Conservation (phyloP, 2,888 invertebrate species). For the Steinernema hermaphroditum region DNA sequence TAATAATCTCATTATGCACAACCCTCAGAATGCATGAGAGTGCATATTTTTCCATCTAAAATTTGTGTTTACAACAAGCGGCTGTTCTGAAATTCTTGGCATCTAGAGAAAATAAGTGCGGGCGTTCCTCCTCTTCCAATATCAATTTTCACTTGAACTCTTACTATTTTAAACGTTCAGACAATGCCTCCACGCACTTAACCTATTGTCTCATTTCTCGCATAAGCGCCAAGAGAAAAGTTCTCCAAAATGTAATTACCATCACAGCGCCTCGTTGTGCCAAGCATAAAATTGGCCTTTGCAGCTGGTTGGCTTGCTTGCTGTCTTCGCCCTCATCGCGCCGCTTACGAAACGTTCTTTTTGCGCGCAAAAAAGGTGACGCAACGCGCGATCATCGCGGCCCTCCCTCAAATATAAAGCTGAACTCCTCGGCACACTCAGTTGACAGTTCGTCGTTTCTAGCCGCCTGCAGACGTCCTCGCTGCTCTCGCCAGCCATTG, state of each 20-base stretch:
- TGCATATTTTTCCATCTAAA: too few relatives aligned
- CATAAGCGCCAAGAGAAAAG: too few relatives aligned
- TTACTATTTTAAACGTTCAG: too few relatives aligned
- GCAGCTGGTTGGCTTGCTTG: background rate
- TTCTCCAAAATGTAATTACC: conserved; percentile 16
- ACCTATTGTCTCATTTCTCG: too few relatives aligned
- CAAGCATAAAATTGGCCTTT: background rate
- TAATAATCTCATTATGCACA: too few relatives aligned
- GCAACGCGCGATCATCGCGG: conserved; percentile 25
- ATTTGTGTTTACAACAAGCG: too few relatives aligned
- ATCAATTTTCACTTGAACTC: too few relatives aligned
- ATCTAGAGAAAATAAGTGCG: too few relatives aligned
- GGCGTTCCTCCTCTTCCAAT: too few relatives aligned
- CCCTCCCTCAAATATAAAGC: background rate
- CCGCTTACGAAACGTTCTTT: conserved; percentile 6
- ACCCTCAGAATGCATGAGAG: too few relatives aligned
- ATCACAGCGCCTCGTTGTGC: background rate
- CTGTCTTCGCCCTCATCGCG: background rate
- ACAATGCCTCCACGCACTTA: too few relatives aligned
- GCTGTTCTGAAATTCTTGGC: too few relatives aligned
- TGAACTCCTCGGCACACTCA: background rate
- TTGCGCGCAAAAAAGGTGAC: conserved; percentile 27
- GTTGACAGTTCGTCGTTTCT: conserved; percentile 14
- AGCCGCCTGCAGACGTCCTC: background rate
- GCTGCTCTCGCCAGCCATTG: background rate